Percentiles rank a stretch among this genome's conserved stretches.
These are phyloP conservation scores for Nymphalis c-album DNA, from an alignment of 2,888 invertebrate species.

Conservation along the genomic window DNA sequence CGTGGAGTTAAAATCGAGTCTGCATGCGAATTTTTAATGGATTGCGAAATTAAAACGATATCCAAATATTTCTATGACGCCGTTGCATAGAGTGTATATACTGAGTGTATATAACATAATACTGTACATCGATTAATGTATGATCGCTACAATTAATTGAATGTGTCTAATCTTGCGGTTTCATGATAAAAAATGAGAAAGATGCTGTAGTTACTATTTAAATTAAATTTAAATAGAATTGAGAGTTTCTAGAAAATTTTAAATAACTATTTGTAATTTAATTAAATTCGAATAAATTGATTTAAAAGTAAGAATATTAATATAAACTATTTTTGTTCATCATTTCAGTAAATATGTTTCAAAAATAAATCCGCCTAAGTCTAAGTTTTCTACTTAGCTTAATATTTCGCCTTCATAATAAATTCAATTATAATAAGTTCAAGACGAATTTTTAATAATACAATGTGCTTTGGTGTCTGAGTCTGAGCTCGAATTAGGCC, in stretches of 20 bases:
- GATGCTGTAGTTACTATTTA: too few species aligned
- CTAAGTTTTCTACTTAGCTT: neutral
- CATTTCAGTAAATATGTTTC: neutral
- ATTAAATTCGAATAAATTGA: too few species aligned
- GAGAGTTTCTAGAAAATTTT: too few species aligned
- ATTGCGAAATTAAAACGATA: constrained; percentile 26
- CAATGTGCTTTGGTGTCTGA: neutral
- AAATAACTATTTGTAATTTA: too few species aligned
- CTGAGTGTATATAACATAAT: too few species aligned
- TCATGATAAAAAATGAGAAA: too few species aligned
- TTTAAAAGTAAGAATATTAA: too few species aligned
- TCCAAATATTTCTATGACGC: neutral
- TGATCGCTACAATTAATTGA: too few species aligned
- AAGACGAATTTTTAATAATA: neutral
- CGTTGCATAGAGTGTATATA: neutral
- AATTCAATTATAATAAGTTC: neutral
- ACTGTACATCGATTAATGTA: too few species aligned
- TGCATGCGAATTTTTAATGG: constrained; percentile 24
- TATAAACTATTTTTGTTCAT: neutral
- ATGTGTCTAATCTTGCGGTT: too few species aligned
- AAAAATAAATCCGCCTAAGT: neutral
- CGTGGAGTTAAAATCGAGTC: constrained; percentile 33
- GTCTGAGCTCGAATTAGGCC: neutral
- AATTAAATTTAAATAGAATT: too few species aligned
- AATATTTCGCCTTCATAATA: neutral